These are phyloP conservation scores for Syrista parreyssii DNA, from an alignment of 2,888 invertebrate species.

Conservation along the genomic window DNA sequence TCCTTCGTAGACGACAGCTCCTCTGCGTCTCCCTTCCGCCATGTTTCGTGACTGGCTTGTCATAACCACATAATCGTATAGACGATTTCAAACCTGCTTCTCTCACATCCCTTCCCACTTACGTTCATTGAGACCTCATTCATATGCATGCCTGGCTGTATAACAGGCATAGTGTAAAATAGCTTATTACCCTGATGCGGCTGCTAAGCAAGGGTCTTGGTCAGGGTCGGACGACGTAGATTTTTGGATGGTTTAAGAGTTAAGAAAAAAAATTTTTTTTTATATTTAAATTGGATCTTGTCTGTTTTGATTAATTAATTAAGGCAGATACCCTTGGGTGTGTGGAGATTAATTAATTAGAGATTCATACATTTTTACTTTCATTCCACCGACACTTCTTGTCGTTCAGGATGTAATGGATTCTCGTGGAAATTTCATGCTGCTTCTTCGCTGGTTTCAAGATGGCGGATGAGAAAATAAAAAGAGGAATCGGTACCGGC, in stretches of 20 bases:
- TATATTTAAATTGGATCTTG: neutral
- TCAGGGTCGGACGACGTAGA: neutral
- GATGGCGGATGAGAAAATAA: neutral
- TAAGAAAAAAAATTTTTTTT: neutral
- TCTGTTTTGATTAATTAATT: neutral
- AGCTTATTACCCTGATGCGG: constrained; percentile 1
- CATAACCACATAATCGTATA: constrained; percentile 8
- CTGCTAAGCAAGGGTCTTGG: neutral
- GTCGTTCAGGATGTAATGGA: neutral
- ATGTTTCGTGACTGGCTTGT: constrained; percentile 1
- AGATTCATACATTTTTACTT: neutral
- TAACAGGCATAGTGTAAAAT: constrained; percentile 17
- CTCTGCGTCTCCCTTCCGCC: neutral
- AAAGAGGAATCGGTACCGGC: neutral
- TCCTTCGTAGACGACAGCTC: neutral
- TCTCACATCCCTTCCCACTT: neutral
- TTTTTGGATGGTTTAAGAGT: too few relatives aligned
- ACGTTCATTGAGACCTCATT: constrained; percentile 30
- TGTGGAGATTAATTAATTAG: neutral
- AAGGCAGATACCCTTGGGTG: neutral
- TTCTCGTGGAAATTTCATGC: neutral
- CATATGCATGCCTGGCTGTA: constrained; percentile 29
- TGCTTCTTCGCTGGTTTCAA: neutral
- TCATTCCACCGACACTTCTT: neutral
- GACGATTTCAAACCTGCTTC: constrained; percentile 3